These are phyloP conservation scores for Globicephala melas DNA, from an alignment of 2,113 vertebrate genomes.

Conservation along the genomic window DNA sequence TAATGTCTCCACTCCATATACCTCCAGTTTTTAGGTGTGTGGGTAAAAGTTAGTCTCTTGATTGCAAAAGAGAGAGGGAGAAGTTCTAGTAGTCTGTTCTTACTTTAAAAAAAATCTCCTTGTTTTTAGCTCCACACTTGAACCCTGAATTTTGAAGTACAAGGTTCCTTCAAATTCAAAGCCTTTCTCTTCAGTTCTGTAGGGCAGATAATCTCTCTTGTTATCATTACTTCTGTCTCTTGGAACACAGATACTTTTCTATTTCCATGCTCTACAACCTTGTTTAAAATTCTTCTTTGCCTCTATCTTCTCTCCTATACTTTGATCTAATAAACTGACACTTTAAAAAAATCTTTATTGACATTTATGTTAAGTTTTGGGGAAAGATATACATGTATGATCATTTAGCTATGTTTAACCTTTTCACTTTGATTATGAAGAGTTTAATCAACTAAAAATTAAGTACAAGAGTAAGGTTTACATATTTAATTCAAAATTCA, in stretches of 20 bases:
- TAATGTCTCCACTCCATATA: neutral
- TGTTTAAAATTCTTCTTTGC: neutral
- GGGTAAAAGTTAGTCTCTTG: neutral
- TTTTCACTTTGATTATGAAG: neutral
- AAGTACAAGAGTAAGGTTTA: neutral
- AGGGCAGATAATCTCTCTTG: neutral
- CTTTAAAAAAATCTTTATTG: neutral
- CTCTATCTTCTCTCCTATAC: neutral
- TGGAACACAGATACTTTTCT: neutral
- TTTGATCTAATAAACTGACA: neutral
- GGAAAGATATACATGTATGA: neutral
- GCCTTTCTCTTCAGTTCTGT: neutral
- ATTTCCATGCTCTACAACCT: neutral
- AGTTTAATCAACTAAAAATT: conserved; percentile 24
- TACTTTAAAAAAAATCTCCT: neutral
- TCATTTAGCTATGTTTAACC: neutral
- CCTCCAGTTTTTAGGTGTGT: neutral
- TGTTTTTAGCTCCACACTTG: neutral
- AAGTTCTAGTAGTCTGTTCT: neutral
- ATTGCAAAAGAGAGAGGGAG: neutral
- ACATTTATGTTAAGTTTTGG: neutral
- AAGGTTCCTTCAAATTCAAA: neutral
- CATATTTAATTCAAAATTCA: conserved; percentile 18
- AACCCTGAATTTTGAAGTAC: neutral
- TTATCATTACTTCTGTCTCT: neutral